Percentiles rank a stretch among this genome's conserved stretches.
phyloP scores from a whole-genome alignment of 2,888 invertebrate genomes.

The Oegoconia quadripuncta region DNA sequence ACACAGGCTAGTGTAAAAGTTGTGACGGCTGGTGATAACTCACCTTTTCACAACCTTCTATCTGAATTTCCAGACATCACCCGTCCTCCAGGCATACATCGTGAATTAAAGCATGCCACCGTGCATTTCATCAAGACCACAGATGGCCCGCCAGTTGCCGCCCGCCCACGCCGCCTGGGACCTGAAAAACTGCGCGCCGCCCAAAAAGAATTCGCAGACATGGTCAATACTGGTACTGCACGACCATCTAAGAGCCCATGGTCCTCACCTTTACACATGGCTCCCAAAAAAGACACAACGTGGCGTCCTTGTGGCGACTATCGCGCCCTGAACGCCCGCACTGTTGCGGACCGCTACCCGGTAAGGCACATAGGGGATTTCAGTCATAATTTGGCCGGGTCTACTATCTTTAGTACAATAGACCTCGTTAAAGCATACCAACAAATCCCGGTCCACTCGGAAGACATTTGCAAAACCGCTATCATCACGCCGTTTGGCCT shows the following conservation, averaged over 20 bases:
- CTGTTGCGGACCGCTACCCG: conserved; percentile 19
- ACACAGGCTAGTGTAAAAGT: not conserved
- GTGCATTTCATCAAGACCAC: conserved; percentile 23
- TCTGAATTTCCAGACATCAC: not conserved
- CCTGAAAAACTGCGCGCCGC: conserved; percentile 2
- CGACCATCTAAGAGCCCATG: conserved; percentile 23
- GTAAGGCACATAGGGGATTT: conserved; percentile 3
- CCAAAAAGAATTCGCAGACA: not conserved
- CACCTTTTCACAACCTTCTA: conserved; percentile 1
- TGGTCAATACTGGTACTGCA: conserved; percentile 2
- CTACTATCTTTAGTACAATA: not conserved
- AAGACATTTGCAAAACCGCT: not conserved
- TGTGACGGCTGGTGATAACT: not conserved
- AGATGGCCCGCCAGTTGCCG: not conserved
- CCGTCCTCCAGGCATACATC: not conserved
- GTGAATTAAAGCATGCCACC: conserved; percentile 19
- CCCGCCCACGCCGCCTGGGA: not conserved
- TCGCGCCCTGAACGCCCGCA: conserved; percentile 29
- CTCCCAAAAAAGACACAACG: conserved; percentile 27
- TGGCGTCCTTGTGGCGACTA: conserved; percentile 42
- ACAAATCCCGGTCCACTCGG: not conserved
- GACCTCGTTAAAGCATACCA: conserved; percentile 5
- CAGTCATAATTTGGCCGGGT: conserved; percentile 1
- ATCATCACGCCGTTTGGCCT: not conserved
- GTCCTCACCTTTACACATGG: conserved; percentile 33